Conservation (phyloP, 2,113 vertebrate genomes). For the Mesembrinibis cayennensis region DNA sequence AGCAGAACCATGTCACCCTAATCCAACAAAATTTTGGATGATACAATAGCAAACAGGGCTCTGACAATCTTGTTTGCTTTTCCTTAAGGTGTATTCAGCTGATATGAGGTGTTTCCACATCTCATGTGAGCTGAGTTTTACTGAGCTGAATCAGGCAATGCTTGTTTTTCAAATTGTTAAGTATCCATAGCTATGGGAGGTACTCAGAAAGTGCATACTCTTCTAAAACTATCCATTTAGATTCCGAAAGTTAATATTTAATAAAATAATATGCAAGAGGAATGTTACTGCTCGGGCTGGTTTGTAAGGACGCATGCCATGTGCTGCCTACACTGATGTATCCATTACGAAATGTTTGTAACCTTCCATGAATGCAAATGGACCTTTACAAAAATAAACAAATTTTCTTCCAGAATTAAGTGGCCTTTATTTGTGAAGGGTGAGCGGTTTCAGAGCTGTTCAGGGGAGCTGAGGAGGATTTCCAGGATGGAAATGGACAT, state of each 20-base stretch:
- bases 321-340: fast-evolving
- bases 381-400: slow-evolving; percentile 20
- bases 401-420: not conserved
- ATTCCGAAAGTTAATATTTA: slow-evolving; percentile 25
- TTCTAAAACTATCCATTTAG: not conserved
- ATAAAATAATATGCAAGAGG: not conserved
- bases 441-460: not conserved
- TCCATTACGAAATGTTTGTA: not conserved
- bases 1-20: not conserved
- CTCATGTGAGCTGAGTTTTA: not conserved
- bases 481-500: not conserved
- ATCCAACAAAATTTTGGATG: not conserved
- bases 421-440: not conserved
- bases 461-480: not conserved
- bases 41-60: not conserved
- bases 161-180: not conserved
- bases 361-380: not conserved
- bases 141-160: not conserved
- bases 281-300: not conserved
- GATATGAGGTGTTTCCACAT: not conserved
- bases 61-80: not conserved
- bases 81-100: not conserved
- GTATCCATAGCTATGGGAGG: not conserved
- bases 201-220: not conserved
- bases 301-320: not conserved